Percentiles rank a stretch among this genome's conserved stretches.
Conservation (phyloP, 1,140 invertebrate species). For the Eubasilissa regina region DNA sequence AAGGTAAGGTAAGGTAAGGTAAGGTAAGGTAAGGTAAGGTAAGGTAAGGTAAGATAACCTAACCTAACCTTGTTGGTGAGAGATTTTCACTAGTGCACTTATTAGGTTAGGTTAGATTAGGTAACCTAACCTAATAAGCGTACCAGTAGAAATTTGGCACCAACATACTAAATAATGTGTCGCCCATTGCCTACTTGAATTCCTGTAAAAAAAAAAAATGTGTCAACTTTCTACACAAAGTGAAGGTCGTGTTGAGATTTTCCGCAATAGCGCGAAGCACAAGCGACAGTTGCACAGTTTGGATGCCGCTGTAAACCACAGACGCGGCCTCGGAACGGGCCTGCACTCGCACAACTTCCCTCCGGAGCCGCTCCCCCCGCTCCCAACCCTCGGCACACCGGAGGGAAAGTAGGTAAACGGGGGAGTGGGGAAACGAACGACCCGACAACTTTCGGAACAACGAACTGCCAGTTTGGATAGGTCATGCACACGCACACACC, state of each 20-base stretch:
- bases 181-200: too few relatives aligned
- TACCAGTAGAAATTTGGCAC: too few relatives aligned
- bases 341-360: background rate
- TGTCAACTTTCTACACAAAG: too few relatives aligned
- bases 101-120: too few relatives aligned
- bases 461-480: constrained; percentile 52
- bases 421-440: constrained; percentile 41
- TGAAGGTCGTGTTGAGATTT: too few relatives aligned
- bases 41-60: background rate
- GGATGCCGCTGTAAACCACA: background rate
- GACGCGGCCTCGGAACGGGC: background rate
- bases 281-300: too few relatives aligned
- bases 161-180: too few relatives aligned
- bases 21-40: background rate
- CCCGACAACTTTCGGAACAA: constrained; percentile 51
- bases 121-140: too few relatives aligned
- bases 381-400: background rate
- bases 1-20: background rate
- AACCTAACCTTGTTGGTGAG: too few relatives aligned
- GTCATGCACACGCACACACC: constrained; percentile 53
- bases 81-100: too few relatives aligned
- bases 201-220: too few relatives aligned
- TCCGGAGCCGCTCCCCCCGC: background rate
- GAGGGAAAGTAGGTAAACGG: constrained; percentile 27
- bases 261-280: too few relatives aligned